Evolutionary conservation across 2,113 vertebrate species (phyloP).

Genomic region (Mirza zaza): DNA sequence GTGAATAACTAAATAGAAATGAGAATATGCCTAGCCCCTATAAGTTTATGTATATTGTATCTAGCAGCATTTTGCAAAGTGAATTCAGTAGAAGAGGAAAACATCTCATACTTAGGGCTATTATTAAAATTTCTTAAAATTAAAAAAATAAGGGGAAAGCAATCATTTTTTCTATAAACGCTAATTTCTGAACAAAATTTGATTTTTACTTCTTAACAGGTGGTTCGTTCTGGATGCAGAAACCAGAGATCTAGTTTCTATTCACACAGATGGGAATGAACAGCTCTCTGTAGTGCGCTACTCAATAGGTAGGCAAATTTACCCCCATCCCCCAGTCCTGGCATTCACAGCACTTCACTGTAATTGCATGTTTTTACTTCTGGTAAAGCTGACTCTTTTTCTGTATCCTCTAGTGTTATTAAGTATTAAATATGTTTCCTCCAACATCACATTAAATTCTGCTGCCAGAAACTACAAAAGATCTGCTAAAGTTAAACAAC

Average conservation of each 20-base stretch:
- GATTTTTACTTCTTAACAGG: slow-evolving; percentile 83
- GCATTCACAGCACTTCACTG: background rate
- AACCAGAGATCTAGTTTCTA: slow-evolving; percentile 95
- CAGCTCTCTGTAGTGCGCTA: slow-evolving; percentile 98
- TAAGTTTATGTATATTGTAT: background rate
- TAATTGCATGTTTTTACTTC: background rate
- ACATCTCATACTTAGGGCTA: background rate
- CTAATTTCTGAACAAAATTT: slow-evolving; percentile 7
- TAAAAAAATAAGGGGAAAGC: background rate
- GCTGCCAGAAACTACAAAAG: slow-evolving; percentile 22
- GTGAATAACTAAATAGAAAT: background rate
- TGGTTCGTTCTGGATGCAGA: slow-evolving; percentile 98
- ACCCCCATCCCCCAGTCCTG: background rate
- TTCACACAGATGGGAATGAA: slow-evolving; percentile 98
- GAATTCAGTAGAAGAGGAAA: background rate
- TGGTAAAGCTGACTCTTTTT: background rate
- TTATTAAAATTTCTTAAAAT: slow-evolving; percentile 1
- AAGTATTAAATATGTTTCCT: slow-evolving; percentile 17
- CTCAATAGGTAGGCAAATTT: slow-evolving; percentile 89
- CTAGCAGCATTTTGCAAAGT: slow-evolving; percentile 28
- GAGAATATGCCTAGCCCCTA: background rate
- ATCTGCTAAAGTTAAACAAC: slow-evolving; percentile 19
- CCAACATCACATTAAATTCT: background rate
- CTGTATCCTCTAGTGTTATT: background rate
- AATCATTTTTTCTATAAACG: background rate